Evolutionary conservation across 2,797 vertebrate genomes (phyloP).

Genomic region (Huso huso): DNA sequence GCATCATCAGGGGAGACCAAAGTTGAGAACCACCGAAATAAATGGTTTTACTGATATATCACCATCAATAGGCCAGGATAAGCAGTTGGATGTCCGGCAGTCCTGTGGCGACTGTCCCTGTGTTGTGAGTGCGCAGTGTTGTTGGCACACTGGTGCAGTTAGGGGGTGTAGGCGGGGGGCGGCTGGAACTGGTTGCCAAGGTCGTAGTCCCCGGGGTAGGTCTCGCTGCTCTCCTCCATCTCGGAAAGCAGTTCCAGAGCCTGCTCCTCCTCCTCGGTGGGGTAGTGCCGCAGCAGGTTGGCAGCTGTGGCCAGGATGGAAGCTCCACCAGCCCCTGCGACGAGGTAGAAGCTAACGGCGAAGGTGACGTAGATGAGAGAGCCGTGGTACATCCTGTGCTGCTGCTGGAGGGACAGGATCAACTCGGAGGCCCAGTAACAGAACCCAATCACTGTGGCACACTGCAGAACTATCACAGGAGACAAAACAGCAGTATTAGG

Average conservation of each 20-base stretch:
- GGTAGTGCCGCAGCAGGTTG: constrained; percentile 90
- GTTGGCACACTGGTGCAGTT: constrained; percentile 3
- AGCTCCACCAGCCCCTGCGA: constrained; percentile 85
- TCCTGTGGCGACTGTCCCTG: not conserved
- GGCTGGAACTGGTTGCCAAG: constrained; percentile 94
- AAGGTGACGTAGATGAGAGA: constrained; percentile 93
- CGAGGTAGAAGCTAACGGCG: constrained; percentile 92
- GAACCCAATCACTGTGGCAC: constrained; percentile 92
- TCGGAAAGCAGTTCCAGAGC: constrained; percentile 88
- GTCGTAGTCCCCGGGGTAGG: constrained; percentile 88
- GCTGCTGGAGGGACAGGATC: constrained; percentile 85
- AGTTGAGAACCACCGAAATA: not conserved
- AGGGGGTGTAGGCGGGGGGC: constrained; percentile 86
- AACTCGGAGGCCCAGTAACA: constrained; percentile 96
- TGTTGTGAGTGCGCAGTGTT: not conserved
- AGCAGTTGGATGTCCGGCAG: not conserved
- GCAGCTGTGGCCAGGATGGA: constrained; percentile 91
- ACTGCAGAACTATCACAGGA: constrained; percentile 74
- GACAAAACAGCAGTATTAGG: not conserved
- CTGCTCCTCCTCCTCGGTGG: constrained; percentile 92
- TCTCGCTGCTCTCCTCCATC: constrained; percentile 94
- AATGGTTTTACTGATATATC: not conserved
- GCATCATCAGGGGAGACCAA: not conserved
- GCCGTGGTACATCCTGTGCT: constrained; percentile 93
- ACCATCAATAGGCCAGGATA: not conserved